Conservation (phyloP, 2,888 invertebrate species). For the Drymonia ruficornis region DNA sequence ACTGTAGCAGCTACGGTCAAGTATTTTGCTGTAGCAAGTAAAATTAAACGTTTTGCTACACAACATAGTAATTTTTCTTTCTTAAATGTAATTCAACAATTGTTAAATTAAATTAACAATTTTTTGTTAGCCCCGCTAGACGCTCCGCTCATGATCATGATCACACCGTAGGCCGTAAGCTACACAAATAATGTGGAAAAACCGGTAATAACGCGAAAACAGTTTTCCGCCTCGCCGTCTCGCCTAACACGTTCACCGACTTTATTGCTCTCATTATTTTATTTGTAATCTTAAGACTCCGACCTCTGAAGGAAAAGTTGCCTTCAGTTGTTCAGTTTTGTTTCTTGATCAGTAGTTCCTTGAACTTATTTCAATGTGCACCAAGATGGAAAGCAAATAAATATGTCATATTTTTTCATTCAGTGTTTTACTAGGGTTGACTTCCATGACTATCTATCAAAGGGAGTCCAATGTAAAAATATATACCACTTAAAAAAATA, state of each 20-base stretch:
- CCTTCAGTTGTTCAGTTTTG: not conserved
- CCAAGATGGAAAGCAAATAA: not conserved
- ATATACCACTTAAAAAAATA: too few species aligned
- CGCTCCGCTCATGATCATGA: not conserved
- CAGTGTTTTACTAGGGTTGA: too few species aligned
- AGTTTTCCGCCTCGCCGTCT: slow-evolving; percentile 55
- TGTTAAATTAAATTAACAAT: too few species aligned
- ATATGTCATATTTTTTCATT: too few species aligned
- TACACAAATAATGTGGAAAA: slow-evolving; percentile 52
- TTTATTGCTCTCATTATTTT: slow-evolving; percentile 47
- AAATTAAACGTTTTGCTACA: too few species aligned
- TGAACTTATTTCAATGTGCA: not conserved
- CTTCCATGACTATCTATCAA: too few species aligned
- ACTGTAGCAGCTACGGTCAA: too few species aligned
- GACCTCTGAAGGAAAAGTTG: slow-evolving; percentile 1
- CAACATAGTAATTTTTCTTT: too few species aligned
- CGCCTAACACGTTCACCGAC: slow-evolving; percentile 56
- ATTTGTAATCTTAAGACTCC: slow-evolving; percentile 16
- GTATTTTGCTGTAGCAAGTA: too few species aligned
- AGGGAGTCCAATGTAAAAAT: too few species aligned
- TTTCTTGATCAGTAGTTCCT: not conserved
- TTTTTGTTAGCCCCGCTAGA: not conserved
- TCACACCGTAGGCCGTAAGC: slow-evolving; percentile 31
- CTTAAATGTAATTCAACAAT: too few species aligned
- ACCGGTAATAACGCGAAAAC: slow-evolving; percentile 63